phyloP scores from a whole-genome alignment of 2,797 vertebrate genomes.

The Telmatherina bonti region DNA sequence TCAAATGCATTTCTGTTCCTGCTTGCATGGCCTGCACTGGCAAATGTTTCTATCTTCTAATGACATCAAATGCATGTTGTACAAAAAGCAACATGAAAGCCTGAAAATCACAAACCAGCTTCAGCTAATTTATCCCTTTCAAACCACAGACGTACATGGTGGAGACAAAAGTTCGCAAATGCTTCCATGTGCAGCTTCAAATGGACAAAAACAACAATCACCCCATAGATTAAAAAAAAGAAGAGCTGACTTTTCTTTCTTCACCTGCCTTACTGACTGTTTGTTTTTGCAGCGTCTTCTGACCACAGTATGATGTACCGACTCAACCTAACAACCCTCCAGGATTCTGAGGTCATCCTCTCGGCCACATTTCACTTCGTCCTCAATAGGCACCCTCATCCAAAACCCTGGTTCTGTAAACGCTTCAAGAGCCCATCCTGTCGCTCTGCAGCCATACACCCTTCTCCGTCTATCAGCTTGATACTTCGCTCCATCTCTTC shows the following conservation, averaged over 20 bases:
- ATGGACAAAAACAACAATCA: not conserved
- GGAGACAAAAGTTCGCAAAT: constrained; percentile 6
- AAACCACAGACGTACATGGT: constrained; percentile 19
- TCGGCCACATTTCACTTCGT: constrained; percentile 90
- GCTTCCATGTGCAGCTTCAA: constrained; percentile 1
- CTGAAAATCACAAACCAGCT: constrained; percentile 2
- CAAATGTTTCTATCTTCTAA: constrained; percentile 26
- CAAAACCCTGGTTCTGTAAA: constrained; percentile 85
- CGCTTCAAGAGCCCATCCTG: constrained; percentile 87
- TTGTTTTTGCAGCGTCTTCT: constrained; percentile 63
- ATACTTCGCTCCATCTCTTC: constrained; percentile 76
- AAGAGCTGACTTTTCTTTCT: constrained; percentile 12
- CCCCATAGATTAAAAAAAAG: not conserved
- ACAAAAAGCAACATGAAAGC: constrained; percentile 17
- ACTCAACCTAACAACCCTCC: constrained; percentile 92
- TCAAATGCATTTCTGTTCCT: constrained; percentile 20
- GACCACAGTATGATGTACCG: constrained; percentile 70
- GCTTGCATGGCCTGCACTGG: not conserved
- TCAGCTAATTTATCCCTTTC: not conserved
- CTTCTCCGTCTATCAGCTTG: constrained; percentile 78
- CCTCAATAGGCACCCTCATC: constrained; percentile 76
- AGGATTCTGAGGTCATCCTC: constrained; percentile 91
- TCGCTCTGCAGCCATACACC: constrained; percentile 75
- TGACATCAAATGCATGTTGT: constrained; percentile 19
- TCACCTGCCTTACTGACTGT: constrained; percentile 45